phyloP scores from a whole-genome alignment of 2,113 vertebrate genomes.

The Okapia johnstoni region DNA sequence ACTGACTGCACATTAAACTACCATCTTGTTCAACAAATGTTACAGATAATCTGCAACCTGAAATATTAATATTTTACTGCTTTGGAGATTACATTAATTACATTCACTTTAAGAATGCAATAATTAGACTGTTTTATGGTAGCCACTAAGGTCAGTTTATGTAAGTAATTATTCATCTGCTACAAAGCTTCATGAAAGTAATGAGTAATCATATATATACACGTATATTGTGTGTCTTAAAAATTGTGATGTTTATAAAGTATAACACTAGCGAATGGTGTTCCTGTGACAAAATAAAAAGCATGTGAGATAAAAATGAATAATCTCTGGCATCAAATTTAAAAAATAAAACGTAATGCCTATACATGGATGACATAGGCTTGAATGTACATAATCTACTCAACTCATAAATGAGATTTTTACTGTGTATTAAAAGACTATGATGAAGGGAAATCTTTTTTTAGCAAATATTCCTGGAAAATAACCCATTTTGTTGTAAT shows the following conservation, averaged over 20 bases:
- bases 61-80: constrained; percentile 76
- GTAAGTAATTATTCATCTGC: constrained; percentile 67
- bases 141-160: constrained; percentile 67
- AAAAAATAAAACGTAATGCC: neutral
- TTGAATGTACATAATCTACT: neutral
- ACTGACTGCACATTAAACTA: constrained; percentile 63
- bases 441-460: neutral
- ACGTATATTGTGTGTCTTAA: neutral
- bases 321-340: neutral
- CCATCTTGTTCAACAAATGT: constrained; percentile 68
- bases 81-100: constrained; percentile 77
- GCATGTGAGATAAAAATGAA: neutral
- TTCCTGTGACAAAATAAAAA: neutral
- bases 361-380: neutral
- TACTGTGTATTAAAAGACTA: neutral
- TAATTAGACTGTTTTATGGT: constrained; percentile 71
- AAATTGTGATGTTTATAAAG: neutral
- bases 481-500: neutral
- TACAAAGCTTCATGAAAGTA: constrained; percentile 36
- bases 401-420: neutral
- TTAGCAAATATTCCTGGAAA: neutral
- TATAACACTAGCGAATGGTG: neutral
- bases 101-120: constrained; percentile 61
- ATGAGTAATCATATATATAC: neutral
- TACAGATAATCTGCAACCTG: constrained; percentile 69